Evolutionary conservation across 2,797 vertebrate species (phyloP), one percentile per base, ranked within the genome.

Genomic region (Helarctos malayanus): DNA sequence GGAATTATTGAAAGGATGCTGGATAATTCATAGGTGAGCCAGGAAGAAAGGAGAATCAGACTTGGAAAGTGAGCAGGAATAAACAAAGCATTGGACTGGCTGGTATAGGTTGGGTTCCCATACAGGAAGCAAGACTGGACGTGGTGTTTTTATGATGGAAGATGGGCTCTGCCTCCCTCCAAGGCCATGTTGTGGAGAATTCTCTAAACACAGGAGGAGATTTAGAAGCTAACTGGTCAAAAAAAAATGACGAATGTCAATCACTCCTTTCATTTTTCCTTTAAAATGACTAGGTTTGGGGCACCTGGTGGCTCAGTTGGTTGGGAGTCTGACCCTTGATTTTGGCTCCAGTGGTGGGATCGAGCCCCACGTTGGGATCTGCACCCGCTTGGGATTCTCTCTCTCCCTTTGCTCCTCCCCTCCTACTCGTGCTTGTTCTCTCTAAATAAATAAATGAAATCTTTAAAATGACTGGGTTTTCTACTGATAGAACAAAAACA

Each of bases 381-480:
- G 2, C 1, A 0, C 65, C 65, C 35, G n/a, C 65, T 11, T 68
- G n/a, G 65, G n/a, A 68, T 68, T 68, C 65, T 68, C n/a, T 68
- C 32, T 21, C 65, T 68, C 18, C n/a, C n/a, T 35, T 16, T 19
- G 65, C 9, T 68, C 65, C 65, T 35, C 65, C 8, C n/a, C 65
- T 21, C 65, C n/a, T n/a, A 68, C 4, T 11, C 4, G 4, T 68
- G 65, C 18, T 35, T 4, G 0, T 19, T 68, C 18, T 68, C n/a
- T 35, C n/a, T 35, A 35, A 68, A 35, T 68, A 68, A 68, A 21
- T 35, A 35, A 68, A 35, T 35, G 7, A 68, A 68, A 68, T 68
- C n/a, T 81, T 59, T 29, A 85, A 87, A 76, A 88, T 47, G 84
- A 95, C 45, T 89, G 14, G 29, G 45, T 80, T 86, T 97, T 91